Base-by-base conservation (phyloP, 2,797 vertebrate species). In the Ceyx erithaca region DNA sequence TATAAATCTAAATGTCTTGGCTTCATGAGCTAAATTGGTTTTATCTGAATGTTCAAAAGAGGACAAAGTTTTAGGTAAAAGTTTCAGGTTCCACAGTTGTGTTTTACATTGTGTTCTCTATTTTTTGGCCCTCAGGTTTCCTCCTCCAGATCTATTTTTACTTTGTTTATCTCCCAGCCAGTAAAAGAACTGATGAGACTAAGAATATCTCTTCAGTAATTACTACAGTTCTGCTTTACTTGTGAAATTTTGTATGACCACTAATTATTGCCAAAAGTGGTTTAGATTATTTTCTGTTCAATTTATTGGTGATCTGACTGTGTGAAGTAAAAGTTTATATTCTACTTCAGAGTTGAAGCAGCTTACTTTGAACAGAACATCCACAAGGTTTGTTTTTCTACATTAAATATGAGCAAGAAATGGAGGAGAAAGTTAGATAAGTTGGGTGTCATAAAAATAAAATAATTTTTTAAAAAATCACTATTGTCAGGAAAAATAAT, bases 241-340 rank as follows among this genome's bases (percentile, higher is more conserved):
- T 95, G 84, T 96, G 93, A 97, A 94, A 96, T 95, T 95, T 87
- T 84, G 61, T 94, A 67, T 77, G 87, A 90, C 93, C 94, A 81
- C 89, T 93, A 94, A 95, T 96, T 95, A 92, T 90, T 55, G 85
- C 95, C 85, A 30, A 64, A 91, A 79, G 90, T 66, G 17, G 10
- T 75, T 93, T 83, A 62, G 10, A 64, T 0, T 51, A 79, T 67
- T 94, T 72, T 67, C 69, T 68, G 33, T 89, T 88, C 73, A 95
- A 92, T 93, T 94, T 96, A 80, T 90, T 75, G 58, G 61, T 92
- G 68, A 46, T 51, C 54, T 95, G 64, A 54, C 35, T 40, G 25
- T 64, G 57, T 72, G 43, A 67, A 92, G 45, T 64, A 82, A 87
- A 96, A 89, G 66, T 52, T 63, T 17, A 35, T 73, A 61, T 57